These are phyloP conservation scores for Lepetodrilus schrolli DNA, from an alignment of 2,888 invertebrate species.

Conservation along the genomic window DNA sequence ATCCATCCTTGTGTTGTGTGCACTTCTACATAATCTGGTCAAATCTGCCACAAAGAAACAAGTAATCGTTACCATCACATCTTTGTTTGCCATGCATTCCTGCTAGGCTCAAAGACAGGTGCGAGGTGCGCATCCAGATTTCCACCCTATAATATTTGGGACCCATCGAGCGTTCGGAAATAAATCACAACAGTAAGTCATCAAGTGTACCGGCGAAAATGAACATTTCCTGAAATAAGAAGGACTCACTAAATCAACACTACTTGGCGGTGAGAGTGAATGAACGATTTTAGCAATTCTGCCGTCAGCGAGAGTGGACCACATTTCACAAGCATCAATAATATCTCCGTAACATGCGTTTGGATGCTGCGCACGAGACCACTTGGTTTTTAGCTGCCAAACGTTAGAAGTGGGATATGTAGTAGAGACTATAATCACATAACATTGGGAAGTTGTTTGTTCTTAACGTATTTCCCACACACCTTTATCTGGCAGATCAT, in stretches of 20 bases:
- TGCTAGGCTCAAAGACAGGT: constrained; percentile 2
- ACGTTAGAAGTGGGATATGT: background rate
- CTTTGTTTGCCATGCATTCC: constrained; percentile 5
- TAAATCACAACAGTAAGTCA: too few species aligned
- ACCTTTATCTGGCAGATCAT: too few species aligned
- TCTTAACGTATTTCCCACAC: too few species aligned
- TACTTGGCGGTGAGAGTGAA: constrained; percentile 7
- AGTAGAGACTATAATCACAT: background rate
- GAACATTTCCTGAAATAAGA: constrained; percentile 4
- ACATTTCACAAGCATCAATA: constrained; percentile 21
- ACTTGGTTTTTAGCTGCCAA: background rate
- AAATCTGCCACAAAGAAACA: constrained; percentile 16
- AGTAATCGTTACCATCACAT: background rate
- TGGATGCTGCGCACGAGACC: constrained; percentile 7
- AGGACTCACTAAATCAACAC: constrained; percentile 5
- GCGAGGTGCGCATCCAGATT: constrained; percentile 11
- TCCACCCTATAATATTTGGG: background rate
- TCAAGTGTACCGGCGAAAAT: too few species aligned
- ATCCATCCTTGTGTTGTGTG: background rate
- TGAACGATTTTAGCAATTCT: background rate
- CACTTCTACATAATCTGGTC: background rate
- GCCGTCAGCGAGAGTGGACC: constrained; percentile 14
- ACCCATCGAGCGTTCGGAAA: background rate
- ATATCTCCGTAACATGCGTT: constrained; percentile 3
- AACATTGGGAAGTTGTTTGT: too few species aligned